A percentile compares a stretch with the other conserved stretches of the same genome.
phyloP scores from a whole-genome alignment of 2,888 invertebrate genomes.

The Lumbricus terrestris region DNA sequence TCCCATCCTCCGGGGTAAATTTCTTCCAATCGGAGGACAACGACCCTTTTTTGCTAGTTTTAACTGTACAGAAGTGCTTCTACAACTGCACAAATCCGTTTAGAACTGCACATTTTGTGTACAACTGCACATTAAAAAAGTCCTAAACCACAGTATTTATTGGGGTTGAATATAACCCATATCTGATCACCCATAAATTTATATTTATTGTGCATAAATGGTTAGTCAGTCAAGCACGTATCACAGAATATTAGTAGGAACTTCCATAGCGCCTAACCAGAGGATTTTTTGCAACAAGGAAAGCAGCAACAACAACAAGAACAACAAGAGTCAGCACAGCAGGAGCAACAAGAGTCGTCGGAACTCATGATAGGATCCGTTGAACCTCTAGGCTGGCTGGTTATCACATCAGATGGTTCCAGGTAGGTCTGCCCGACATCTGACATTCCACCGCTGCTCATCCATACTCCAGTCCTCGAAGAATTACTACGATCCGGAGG shows the following conservation, averaged over 20 bases:
- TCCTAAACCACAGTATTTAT: too few relatives aligned
- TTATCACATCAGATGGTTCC: neutral
- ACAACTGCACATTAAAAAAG: too few relatives aligned
- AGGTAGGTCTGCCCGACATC: neutral
- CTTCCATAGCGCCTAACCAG: neutral
- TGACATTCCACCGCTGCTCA: neutral
- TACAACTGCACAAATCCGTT: too few relatives aligned
- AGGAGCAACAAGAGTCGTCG: neutral
- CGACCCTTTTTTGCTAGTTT: too few relatives aligned
- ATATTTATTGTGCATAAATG: neutral
- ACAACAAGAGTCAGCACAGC: neutral
- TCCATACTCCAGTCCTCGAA: neutral
- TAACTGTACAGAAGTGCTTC: too few relatives aligned
- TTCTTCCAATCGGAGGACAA: too few relatives aligned
- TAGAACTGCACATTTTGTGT: too few relatives aligned
- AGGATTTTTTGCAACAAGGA: neutral
- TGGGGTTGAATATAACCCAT: too few relatives aligned
- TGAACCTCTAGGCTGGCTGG: neutral
- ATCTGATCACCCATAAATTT: too few relatives aligned
- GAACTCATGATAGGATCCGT: neutral
- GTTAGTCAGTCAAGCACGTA: neutral
- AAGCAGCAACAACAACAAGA: neutral
- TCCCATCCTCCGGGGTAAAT: too few relatives aligned
- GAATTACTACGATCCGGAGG: neutral
- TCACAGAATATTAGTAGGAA: neutral